Evolutionary conservation across 2,797 vertebrate species (phyloP), one percentile per base, ranked within the genome.

Genomic region (Amphiprion clarkii): DNA sequence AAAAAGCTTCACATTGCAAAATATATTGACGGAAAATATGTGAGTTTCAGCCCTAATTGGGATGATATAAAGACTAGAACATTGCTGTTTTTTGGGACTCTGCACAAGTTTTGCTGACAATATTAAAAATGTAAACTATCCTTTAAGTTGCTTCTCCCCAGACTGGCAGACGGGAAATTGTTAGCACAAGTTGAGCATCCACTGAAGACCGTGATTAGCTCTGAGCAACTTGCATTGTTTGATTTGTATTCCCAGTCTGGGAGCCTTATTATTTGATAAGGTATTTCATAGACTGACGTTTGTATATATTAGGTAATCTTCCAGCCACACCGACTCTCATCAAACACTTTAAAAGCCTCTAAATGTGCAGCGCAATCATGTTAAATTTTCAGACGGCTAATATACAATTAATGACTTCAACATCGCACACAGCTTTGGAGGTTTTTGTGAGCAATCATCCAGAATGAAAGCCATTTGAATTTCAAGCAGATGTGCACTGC

Each of bases 241-340:
- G 62, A 78, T 57, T 79, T 1, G 2, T 77, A 74, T 66, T 71
- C 77, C 63, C 74, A 56, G 67, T 39, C 71, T 51, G 77, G 67
- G 61, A 82, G 68, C 73, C 59, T 76, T 80, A 74, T 62, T 78
- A 83, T 81, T 82, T 77, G 80, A 88, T 85, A 78, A 84, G 75
- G 39, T 67, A 46, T 68, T 78, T 81, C 76, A 71, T 6, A 29
- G 17, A 73, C 66, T 64, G 19, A 46, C 66, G 59, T 70, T 69
- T 77, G 49, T 70, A 61, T 46, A 58, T 76, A 60, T 75, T 67
- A 62, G 75, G 48, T 84, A 71, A 89, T 87, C 76, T 81, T 44
- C 31, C 63, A 21, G 12, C 62, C 72, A 75, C 67, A 58, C 23
- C 17, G 33, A 40, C 78, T 67, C 31, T 51, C 65, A 62, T 84